A percentile compares a stretch with the other conserved stretches of the same genome.
Evolutionary conservation across 1,140 invertebrate species (phyloP).

Genomic region (Neotoxoptera formosana): DNA sequence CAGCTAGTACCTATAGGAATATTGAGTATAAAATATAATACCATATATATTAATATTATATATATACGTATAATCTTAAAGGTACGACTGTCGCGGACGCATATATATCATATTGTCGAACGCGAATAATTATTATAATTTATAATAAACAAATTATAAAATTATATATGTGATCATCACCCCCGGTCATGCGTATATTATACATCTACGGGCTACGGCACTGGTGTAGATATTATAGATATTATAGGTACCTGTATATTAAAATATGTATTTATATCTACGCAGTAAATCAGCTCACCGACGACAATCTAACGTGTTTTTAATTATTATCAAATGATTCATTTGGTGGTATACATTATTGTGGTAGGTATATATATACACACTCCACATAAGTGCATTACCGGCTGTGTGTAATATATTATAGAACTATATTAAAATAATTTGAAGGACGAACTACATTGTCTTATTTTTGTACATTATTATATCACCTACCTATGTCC

Average conservation of each 20-base stretch:
- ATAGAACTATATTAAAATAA: neutral
- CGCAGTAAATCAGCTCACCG: neutral
- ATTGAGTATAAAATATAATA: neutral
- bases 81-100: neutral
- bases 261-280: neutral
- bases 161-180: conserved; percentile 9
- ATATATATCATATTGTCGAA: neutral
- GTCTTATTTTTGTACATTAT: conserved; percentile 8
- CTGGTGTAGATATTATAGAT: neutral
- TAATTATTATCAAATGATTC: conserved; percentile 19
- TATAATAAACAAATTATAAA: conserved; percentile 20
- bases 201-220: neutral
- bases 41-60: neutral
- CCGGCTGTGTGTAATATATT: neutral
- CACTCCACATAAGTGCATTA: neutral
- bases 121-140: neutral
- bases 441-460: neutral
- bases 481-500: neutral
- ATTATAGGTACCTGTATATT: neutral
- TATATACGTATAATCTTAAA: neutral
- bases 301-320: neutral
- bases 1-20: neutral
- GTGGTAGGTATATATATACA: too few relatives aligned
- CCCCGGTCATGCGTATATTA: neutral
- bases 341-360: neutral